phyloP scores from a whole-genome alignment of 2,797 vertebrate genomes.

The Echeneis naucrates region DNA sequence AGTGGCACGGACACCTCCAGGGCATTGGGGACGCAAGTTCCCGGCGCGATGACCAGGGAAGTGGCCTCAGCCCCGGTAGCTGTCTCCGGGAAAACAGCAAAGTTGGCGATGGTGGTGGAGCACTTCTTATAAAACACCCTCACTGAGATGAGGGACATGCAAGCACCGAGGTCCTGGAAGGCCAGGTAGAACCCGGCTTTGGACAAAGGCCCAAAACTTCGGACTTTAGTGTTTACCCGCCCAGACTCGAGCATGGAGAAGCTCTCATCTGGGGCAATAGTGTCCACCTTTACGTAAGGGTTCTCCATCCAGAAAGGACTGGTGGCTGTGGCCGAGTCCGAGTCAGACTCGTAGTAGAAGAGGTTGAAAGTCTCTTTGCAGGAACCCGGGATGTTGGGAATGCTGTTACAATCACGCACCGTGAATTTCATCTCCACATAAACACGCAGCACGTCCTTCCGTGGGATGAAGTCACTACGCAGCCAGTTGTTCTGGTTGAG shows the following conservation, averaged over 20 bases:
- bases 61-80: slow-evolving; percentile 96
- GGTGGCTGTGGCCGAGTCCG: slow-evolving; percentile 93
- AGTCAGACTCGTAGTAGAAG: slow-evolving; percentile 97
- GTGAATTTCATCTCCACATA: slow-evolving; percentile 99
- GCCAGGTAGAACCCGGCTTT: slow-evolving; percentile 97
- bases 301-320: slow-evolving; percentile 99
- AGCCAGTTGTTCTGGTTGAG: slow-evolving; percentile 98
- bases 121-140: slow-evolving; percentile 98
- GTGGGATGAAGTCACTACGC: slow-evolving; percentile 93
- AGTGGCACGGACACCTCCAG: slow-evolving; percentile 96
- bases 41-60: slow-evolving; percentile 95
- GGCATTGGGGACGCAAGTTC: slow-evolving; percentile 93
- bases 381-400: slow-evolving; percentile 97
- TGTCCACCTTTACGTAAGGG: slow-evolving; percentile 98
- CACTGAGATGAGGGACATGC: slow-evolving; percentile 98
- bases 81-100: slow-evolving; percentile 95
- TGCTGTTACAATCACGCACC: slow-evolving; percentile 97
- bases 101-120: slow-evolving; percentile 94
- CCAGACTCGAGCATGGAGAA: slow-evolving; percentile 94
- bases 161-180: slow-evolving; percentile 97
- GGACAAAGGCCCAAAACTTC: slow-evolving; percentile 96
- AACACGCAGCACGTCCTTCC: slow-evolving; percentile 93
- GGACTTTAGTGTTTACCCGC: slow-evolving; percentile 94
- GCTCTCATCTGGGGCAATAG: slow-evolving; percentile 95
- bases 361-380: slow-evolving; percentile 99